Percentiles rank a stretch among this genome's conserved stretches.
Conservation (phyloP, 1,140 invertebrate species). For the Nasonia longicornis region DNA sequence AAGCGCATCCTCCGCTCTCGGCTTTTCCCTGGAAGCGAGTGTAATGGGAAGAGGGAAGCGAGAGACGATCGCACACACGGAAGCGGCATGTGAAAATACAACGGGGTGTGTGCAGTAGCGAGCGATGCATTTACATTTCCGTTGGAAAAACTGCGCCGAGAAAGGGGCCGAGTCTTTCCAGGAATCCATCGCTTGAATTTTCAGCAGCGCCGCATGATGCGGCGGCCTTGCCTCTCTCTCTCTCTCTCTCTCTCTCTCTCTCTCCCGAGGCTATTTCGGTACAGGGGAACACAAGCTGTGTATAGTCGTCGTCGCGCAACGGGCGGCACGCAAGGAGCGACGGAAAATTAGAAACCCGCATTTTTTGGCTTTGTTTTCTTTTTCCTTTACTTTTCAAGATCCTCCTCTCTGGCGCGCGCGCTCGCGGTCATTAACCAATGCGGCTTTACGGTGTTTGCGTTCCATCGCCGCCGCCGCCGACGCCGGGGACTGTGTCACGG, state of each 20-base stretch:
- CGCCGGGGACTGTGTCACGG: conserved; percentile 54
- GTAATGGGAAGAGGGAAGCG: not conserved
- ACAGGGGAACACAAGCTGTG: no score
- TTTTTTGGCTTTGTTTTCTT: not conserved
- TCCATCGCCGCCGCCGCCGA: conserved; percentile 42
- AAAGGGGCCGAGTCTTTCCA: conserved; percentile 9
- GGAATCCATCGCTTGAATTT: conserved; percentile 23
- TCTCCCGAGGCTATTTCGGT: conserved; percentile 9
- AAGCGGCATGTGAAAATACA: conserved; percentile 10
- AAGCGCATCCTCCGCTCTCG: not conserved
- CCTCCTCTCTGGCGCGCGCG: not conserved
- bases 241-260: not conserved
- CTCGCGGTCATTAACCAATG: conserved; percentile 49
- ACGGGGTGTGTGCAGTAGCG: not conserved
- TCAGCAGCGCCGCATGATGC: not conserved
- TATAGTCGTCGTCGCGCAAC: no score
- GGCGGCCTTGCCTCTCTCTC: not conserved
- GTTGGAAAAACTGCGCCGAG: not conserved
- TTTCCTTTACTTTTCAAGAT: conserved; percentile 30
- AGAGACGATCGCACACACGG: not conserved
- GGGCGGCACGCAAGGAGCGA: not conserved
- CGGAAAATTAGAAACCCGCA: conserved; percentile 28
- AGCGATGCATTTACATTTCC: not conserved
- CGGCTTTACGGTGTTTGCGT: conserved; percentile 45
- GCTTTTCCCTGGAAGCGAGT: not conserved